Conservation (phyloP, 2,888 invertebrate species). For the Tenthredo mesomela region DNA sequence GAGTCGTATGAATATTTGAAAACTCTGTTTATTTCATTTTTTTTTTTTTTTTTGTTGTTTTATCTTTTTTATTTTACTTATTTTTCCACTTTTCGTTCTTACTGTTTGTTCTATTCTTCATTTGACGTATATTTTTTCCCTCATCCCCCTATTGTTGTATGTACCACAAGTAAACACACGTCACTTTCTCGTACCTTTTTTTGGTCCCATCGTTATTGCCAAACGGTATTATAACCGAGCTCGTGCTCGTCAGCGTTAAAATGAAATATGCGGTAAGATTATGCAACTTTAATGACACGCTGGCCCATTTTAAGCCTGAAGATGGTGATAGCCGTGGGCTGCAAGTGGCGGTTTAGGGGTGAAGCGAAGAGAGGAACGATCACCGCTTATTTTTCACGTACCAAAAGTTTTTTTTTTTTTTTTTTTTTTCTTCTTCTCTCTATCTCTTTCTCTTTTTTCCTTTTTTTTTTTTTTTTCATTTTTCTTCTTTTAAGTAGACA, state of each 20-base stretch:
- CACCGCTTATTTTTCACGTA: conserved; percentile 48
- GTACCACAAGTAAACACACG: background rate
- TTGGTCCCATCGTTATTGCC: conserved; percentile 7
- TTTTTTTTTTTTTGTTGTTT: background rate
- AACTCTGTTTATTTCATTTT: background rate
- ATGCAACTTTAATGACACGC: conserved; percentile 44
- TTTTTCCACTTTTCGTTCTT: background rate
- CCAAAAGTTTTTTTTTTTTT: conserved; percentile 4
- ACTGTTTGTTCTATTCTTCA: background rate
- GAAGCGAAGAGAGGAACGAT: background rate
- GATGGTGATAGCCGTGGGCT: conserved; percentile 45
- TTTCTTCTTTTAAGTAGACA: conserved; percentile 32
- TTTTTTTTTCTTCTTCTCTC: background rate
- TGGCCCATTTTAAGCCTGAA: conserved; percentile 44
- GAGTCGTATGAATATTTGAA: conserved; percentile 46
- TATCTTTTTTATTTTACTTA: background rate
- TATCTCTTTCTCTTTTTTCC: background rate
- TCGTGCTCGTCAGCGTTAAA: conserved; percentile 48
- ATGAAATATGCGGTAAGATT: conserved; percentile 48
- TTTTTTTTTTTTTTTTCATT: background rate
- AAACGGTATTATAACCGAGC: conserved; percentile 25
- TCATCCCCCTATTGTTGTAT: background rate
- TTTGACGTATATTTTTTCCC: background rate
- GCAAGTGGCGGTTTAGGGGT: conserved; percentile 4
- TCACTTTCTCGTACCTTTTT: background rate